These are phyloP conservation scores for Lordiphosa collinella DNA, from an alignment of 1,140 invertebrate species.

Conservation along the genomic window DNA sequence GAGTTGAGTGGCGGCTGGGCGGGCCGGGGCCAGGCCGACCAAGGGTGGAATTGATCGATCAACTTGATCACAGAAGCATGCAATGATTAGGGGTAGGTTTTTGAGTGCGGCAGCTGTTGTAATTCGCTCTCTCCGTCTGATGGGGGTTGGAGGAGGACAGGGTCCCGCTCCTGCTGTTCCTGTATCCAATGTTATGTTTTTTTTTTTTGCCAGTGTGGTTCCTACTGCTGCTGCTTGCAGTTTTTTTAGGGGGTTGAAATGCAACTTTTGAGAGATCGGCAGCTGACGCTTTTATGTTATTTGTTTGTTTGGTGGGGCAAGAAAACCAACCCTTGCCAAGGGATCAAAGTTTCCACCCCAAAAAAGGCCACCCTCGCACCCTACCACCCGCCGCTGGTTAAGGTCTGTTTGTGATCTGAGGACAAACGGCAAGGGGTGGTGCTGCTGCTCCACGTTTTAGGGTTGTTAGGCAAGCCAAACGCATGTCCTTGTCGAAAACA, in stretches of 20 bases:
- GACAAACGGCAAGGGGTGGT: conserved; percentile 3
- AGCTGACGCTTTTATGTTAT: no score
- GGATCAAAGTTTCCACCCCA: conserved; percentile 6
- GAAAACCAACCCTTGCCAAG: no score
- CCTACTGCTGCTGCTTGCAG: no score
- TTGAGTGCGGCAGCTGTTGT: conserved; percentile 28
- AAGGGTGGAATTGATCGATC: conserved; percentile 73
- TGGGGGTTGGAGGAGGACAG: conserved; percentile 4
- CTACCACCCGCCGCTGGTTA: conserved; percentile 25
- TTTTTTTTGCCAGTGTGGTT: no score
- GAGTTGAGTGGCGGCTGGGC: conserved; percentile 45
- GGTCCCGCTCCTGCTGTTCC: neutral
- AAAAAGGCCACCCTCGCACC: conserved; percentile 29
- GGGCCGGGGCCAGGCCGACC: conserved; percentile 27
- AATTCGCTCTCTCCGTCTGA: no score
- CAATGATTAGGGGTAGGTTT: conserved; percentile 56
- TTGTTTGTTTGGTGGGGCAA: no score
- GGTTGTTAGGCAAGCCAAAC: no score
- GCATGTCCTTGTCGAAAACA: no score
- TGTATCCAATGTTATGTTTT: no score
- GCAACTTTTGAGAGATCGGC: no score
- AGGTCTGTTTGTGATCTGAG: conserved; percentile 36
- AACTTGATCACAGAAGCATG: conserved; percentile 66
- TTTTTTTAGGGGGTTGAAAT: no score
- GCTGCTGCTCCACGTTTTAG: neutral